Evolutionary conservation across 2,113 vertebrate species (phyloP).

Genomic region (Sula dactylatra): DNA sequence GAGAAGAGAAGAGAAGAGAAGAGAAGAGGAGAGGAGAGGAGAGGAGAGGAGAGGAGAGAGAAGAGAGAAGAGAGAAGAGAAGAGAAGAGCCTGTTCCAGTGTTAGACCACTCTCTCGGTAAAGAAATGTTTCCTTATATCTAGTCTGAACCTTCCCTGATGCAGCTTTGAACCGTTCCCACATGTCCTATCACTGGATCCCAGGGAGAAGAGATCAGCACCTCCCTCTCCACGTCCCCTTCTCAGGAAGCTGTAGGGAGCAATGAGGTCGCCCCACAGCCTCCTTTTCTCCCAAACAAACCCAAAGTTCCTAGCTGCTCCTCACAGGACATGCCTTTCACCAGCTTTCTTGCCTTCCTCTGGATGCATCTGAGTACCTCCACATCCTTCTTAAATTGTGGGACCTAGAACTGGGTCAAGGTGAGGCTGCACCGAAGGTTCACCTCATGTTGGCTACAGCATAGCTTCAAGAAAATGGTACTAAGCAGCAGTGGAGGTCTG

Average conservation of each 20-base stretch:
- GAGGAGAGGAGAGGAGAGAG: no score
- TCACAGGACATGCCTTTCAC: not conserved
- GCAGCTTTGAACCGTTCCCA: not conserved
- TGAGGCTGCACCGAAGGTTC: not conserved
- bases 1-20: not conserved
- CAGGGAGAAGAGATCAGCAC: not conserved
- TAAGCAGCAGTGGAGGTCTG: not conserved
- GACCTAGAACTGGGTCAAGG: not conserved
- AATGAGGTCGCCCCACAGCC: not conserved
- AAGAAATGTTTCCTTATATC: not conserved
- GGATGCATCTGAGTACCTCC: not conserved
- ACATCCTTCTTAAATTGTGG: not conserved
- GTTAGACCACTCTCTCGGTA: not conserved
- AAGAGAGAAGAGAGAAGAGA: not conserved
- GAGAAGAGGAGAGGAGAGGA: no score
- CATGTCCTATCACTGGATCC: rapidly evolving
- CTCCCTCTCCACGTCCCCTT: not conserved
- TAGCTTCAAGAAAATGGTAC: rapidly evolving
- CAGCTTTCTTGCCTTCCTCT: not conserved
- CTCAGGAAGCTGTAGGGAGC: not conserved
- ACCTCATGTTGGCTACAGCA: not conserved
- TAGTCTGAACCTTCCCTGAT: not conserved
- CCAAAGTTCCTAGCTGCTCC: not conserved
- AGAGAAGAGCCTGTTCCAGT: not conserved
- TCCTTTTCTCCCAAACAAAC: not conserved